Conservation (phyloP, 2,888 invertebrate genomes). For the Sarcophaga carnaria region DNA sequence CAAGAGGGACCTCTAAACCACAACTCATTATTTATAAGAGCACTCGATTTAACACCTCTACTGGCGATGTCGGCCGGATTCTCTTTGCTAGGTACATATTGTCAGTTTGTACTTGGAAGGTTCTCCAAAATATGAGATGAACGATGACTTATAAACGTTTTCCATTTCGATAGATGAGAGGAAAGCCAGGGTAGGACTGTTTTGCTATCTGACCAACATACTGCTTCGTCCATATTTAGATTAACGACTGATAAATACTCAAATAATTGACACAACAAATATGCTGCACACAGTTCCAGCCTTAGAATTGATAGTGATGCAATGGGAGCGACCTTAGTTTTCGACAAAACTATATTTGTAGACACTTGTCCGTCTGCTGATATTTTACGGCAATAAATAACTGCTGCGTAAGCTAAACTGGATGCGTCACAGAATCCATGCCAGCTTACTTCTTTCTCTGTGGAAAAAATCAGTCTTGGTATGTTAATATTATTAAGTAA, state of each 20-base stretch:
- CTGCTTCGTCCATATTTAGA: background rate
- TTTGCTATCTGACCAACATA: constrained; percentile 48
- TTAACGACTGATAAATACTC: constrained; percentile 28
- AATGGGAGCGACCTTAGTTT: constrained; percentile 41
- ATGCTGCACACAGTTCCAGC: constrained; percentile 43
- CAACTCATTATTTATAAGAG: background rate
- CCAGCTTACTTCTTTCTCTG: constrained; percentile 6
- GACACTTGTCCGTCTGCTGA: constrained; percentile 31
- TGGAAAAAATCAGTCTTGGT: constrained; percentile 32
- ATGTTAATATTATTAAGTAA: constrained; percentile 46
- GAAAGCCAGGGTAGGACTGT: constrained; percentile 19
- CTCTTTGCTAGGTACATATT: constrained; percentile 30
- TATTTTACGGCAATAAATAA: constrained; percentile 33
- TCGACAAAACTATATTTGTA: constrained; percentile 20
- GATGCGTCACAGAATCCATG: constrained; percentile 44
- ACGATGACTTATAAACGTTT: constrained; percentile 34
- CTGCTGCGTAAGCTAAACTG: constrained; percentile 31
- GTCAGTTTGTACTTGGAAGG: constrained; percentile 14
- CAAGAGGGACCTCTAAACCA: constrained; percentile 30
- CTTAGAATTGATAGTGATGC: constrained; percentile 11
- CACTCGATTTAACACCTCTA: constrained; percentile 11
- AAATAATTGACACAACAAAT: constrained; percentile 6
- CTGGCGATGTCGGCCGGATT: constrained; percentile 34
- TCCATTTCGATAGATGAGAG: constrained; percentile 42
- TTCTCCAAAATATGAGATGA: constrained; percentile 22